Conservation (phyloP, 2,888 invertebrate genomes). For the Miltochrista miniata region DNA sequence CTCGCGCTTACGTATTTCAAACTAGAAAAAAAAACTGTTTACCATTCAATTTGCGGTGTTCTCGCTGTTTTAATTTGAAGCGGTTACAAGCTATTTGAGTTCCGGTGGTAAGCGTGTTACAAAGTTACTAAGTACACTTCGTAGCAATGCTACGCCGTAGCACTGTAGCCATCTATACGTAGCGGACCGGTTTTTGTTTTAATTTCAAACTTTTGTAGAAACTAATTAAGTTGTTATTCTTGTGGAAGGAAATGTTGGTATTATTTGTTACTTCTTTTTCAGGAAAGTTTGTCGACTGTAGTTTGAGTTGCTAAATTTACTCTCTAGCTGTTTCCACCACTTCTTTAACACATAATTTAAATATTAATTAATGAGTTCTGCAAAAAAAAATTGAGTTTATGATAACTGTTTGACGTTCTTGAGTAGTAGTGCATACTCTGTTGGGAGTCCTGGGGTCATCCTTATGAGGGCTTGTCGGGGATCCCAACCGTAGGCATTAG, state of each 20-base stretch:
- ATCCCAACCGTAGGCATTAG: too few species aligned
- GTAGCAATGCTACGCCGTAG: conserved; percentile 40
- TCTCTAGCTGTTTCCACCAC: too few species aligned
- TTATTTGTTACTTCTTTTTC: conserved; percentile 20
- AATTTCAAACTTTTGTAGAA: conserved; percentile 46
- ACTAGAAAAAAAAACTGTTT: conserved; percentile 11
- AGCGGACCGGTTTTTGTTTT: conserved; percentile 41
- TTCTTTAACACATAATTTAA: too few species aligned
- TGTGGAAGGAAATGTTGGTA: conserved; percentile 27
- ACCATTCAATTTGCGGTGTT: conserved; percentile 42
- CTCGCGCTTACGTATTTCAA: conserved; percentile 2
- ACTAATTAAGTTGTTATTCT: conserved; percentile 45
- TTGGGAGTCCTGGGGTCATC: too few species aligned
- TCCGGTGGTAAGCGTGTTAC: conserved; percentile 42
- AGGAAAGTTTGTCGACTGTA: too few species aligned
- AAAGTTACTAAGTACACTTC: conserved; percentile 47
- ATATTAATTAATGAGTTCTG: too few species aligned
- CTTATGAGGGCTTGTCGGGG: too few species aligned
- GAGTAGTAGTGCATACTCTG: too few species aligned
- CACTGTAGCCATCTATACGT: conserved; percentile 39
- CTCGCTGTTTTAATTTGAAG: conserved; percentile 44
- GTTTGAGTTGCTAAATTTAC: too few species aligned
- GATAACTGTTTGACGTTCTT: too few species aligned
- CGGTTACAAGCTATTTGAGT: conserved; percentile 46
- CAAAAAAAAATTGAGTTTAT: too few species aligned